Evolutionary conservation across 1,140 invertebrate genomes (phyloP).

Genomic region (Dendrolimus punctatus): DNA sequence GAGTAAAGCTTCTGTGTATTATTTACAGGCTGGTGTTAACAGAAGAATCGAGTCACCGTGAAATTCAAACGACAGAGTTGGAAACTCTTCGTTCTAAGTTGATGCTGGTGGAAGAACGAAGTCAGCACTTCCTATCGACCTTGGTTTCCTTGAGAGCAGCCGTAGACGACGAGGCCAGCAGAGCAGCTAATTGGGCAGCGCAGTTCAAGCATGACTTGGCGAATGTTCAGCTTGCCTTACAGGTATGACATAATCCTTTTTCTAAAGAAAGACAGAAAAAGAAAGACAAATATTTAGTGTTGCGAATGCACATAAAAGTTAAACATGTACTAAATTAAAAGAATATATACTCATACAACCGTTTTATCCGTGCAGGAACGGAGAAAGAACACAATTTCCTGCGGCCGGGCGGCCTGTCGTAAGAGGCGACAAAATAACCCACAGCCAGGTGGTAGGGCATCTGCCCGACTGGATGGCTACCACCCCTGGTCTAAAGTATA

Average conservation of each 20-base stretch:
- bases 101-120: conserved; percentile 45
- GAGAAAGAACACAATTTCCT: no score
- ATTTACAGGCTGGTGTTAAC: conserved; percentile 37
- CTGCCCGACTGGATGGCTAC: no score
- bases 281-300: not conserved
- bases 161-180: conserved; percentile 47
- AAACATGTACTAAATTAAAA: no score
- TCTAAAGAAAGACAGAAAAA: no score
- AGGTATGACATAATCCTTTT: conserved; percentile 24
- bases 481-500: no score
- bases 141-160: conserved; percentile 38
- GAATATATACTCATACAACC: no score
- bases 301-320: no score
- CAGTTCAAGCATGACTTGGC: conserved; percentile 60
- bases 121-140: conserved; percentile 56
- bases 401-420: no score
- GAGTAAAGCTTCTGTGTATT: not conserved
- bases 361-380: no score
- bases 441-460: no score
- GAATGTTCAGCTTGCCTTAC: conserved; percentile 55
- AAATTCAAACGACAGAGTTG: conserved; percentile 47
- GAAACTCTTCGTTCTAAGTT: conserved; percentile 47
- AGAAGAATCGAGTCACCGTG: conserved; percentile 41
- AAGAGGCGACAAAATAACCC: no score
- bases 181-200: conserved; percentile 48